phyloP scores from a whole-genome alignment of 2,113 vertebrate species.

The Mesitornis unicolor region DNA sequence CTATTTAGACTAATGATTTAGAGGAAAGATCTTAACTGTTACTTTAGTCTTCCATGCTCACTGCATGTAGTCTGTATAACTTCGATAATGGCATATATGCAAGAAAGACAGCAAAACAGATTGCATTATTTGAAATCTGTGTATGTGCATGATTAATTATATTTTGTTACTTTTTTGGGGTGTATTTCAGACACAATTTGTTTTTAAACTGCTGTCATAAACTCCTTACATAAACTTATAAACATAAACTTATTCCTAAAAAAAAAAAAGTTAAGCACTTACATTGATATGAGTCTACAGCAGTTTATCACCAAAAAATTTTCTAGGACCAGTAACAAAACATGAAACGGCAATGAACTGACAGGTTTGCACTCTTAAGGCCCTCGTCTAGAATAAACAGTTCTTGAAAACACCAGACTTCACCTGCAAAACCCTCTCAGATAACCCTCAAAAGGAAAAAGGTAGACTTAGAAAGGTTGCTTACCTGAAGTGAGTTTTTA shows the following conservation, averaged over 20 bases:
- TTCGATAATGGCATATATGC: not conserved
- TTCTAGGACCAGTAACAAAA: not conserved
- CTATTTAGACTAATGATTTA: not conserved
- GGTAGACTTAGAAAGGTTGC: not conserved
- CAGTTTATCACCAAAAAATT: not conserved
- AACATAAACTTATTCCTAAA: not conserved
- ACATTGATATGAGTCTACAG: not conserved
- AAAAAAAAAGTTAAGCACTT: not conserved
- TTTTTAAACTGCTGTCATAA: not conserved
- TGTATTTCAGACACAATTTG: not conserved
- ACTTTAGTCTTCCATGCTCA: not conserved
- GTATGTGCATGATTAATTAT: not conserved
- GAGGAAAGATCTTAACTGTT: not conserved
- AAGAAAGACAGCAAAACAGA: not conserved
- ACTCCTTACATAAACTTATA: too few species aligned
- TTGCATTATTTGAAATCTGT: not conserved
- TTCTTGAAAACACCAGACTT: not conserved
- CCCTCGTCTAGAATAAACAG: not conserved
- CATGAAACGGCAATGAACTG: not conserved
- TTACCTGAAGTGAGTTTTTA: not conserved
- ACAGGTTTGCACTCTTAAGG: not conserved
- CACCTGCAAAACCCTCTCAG: not conserved
- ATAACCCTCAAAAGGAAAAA: not conserved
- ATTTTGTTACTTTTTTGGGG: not conserved
- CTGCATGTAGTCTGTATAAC: not conserved